Evolutionary conservation across 1,140 invertebrate species (phyloP), one percentile per base, ranked within the genome.

Genomic region (Drosophila dunni): DNA sequence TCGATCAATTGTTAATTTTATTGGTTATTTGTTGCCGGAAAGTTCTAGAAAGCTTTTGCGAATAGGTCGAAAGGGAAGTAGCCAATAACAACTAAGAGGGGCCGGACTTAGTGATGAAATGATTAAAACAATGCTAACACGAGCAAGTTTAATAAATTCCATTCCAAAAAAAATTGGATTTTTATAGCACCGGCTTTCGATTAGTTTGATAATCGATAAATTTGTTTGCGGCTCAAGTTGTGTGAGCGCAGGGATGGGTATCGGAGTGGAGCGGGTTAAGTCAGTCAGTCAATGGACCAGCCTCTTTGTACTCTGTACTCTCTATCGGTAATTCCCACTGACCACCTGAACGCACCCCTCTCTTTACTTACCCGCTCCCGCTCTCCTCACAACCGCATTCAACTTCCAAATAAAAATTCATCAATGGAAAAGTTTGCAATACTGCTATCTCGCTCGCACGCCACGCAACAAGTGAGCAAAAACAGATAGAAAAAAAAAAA

Each of bases 391-490:
- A 17, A 13, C 7, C 13, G 45, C 45, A 51, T 24, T 53, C 40
- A 36, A 61, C 36, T 46, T 53, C 24, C 4, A 29, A 29, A 6
- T 29, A 29, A 56, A 89, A 83, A 89, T 83, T 88, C 80, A 88
- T 88, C 83, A 88, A 88, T 88, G 83, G 83, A 88, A 88, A 88
- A 88, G 84, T 88, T 88, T 89, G 83, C 83, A 83, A 88, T 79
- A 48, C 63, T 29, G 29, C 76, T 46, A 34, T 83, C 83, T 83
- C 80, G 29, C 60, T 88, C 46, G 40, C 68, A 61, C 73, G 67
- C 46, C 61, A 70, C 60, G 60, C 73, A 75, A 75, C 73, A 75
- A 75, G 73, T 75, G 73, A 70, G 61, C 60, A 70, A 70, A 71
- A 67, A 61, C 8, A 42, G 13, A 53, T 38, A 24, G 36, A 29